Evolutionary conservation across 2,797 vertebrate species (phyloP), one percentile per base, ranked within the genome.

Genomic region (Aldrovandia affinis): DNA sequence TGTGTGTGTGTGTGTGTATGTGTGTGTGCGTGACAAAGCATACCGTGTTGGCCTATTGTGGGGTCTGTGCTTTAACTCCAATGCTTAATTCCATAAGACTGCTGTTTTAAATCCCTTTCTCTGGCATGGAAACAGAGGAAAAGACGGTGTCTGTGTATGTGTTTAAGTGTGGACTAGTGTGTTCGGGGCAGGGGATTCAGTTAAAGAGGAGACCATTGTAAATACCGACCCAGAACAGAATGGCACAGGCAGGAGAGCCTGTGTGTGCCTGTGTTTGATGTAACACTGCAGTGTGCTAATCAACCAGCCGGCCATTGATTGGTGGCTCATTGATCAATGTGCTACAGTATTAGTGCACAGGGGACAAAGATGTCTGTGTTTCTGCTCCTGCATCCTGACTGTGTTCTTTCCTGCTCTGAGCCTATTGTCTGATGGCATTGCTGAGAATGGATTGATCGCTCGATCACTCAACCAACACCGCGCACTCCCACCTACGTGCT

Each of bases 381-480:
- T 65, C 36, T 30, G 15, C 55, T 52, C n/a, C 78, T 36, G 78
- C 30, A 8, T 36, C 61, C 33, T 42, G 59, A 83, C 50, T 18
- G 80, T 61, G 68, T 28, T 84, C 28, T n/a, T 42, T 12, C 8
- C 7, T 8, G 2, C 52, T 39, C 87, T 90, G 90, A 88, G 84
- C 88, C 86, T 88, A 84, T 89, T 12, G 22, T 14, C 55, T 81
- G 22, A 15, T n/a, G 33, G 39, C 25, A 47, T 10, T 44, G 57
- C 89, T 89, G 86, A 86, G 85, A 86, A 61, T 87, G 85, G 85
- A 86, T 47, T 28, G 65, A 28, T 52, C 82, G 80, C 61, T n/a
- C 5, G 28, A 25, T 42, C 79, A 85, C 83, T 84, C 84, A 81
- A 63, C 78, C 87, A n/a, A 50, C 88, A 91, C 30, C n/a, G 63